Conservation (phyloP, 2,113 vertebrate species). For the Halcyon malimbica region DNA sequence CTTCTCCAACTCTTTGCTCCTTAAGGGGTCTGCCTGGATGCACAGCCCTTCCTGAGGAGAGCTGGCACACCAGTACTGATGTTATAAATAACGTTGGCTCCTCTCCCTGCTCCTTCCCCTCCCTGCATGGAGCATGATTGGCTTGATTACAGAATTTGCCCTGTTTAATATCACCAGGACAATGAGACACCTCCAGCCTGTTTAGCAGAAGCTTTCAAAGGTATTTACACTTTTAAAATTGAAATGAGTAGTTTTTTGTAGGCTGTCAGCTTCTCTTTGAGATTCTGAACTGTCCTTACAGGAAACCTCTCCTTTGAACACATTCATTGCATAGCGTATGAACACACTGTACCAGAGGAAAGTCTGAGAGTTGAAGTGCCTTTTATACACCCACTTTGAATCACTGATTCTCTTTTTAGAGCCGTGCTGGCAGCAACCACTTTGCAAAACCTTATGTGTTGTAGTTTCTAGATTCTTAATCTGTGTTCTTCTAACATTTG, state of each 20-base stretch:
- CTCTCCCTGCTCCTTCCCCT: slow-evolving; percentile 1
- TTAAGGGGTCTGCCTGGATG: not conserved
- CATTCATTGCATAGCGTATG: not conserved
- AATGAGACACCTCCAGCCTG: slow-evolving; percentile 11
- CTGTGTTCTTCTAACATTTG: not conserved
- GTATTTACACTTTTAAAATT: not conserved
- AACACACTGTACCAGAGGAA: slow-evolving; percentile 35
- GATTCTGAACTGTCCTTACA: not conserved
- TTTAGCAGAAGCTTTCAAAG: slow-evolving; percentile 28
- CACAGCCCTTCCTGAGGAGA: slow-evolving; percentile 48
- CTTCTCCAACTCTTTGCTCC: not conserved
- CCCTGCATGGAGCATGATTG: not conserved
- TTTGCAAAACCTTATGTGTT: not conserved
- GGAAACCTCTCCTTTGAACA: slow-evolving; percentile 23
- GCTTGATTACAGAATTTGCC: slow-evolving; percentile 15
- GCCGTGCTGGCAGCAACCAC: not conserved
- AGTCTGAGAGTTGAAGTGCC: slow-evolving; percentile 31
- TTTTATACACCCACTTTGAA: slow-evolving; percentile 48
- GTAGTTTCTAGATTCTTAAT: slow-evolving; percentile 28
- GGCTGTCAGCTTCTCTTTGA: not conserved
- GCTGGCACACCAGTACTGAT: not conserved
- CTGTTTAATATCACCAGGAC: not conserved
- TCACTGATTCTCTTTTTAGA: slow-evolving; percentile 13
- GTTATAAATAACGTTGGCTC: slow-evolving; percentile 30
- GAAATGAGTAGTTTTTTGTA: not conserved